Conservation (phyloP, 2,113 vertebrate species). For the Dicentrarchus labrax region DNA sequence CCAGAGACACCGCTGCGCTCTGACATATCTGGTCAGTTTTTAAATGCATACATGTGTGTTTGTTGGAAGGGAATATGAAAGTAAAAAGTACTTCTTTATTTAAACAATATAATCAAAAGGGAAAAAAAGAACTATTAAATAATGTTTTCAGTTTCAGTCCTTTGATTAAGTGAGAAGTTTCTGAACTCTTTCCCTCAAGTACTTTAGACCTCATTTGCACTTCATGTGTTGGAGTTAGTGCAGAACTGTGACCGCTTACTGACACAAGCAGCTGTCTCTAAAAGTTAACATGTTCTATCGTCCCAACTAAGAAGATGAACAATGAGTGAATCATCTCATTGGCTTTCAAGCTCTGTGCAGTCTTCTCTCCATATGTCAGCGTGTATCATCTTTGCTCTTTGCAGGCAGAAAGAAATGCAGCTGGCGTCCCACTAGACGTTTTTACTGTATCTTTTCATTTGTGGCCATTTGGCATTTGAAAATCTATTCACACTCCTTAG, state of each 20-base stretch:
- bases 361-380: constrained; percentile 63
- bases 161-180: constrained; percentile 35
- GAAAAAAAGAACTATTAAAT: not conserved
- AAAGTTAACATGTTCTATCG: constrained; percentile 44
- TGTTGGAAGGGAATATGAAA: constrained; percentile 12
- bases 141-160: constrained; percentile 3
- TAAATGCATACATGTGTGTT: not conserved
- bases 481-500: constrained; percentile 13
- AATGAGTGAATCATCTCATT: constrained; percentile 71
- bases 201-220: constrained; percentile 53
- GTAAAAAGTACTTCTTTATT: not conserved
- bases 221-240: constrained; percentile 49
- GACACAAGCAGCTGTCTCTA: constrained; percentile 74
- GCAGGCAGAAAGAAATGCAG: constrained; percentile 49
- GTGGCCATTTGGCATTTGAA: constrained; percentile 48
- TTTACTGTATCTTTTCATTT: constrained; percentile 57
- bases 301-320: constrained; percentile 55
- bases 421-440: constrained; percentile 59
- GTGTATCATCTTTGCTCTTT: constrained; percentile 59
- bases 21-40: constrained; percentile 4
- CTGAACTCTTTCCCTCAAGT: constrained; percentile 37
- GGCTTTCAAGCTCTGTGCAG: constrained; percentile 41
- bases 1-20: not conserved
- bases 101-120: not conserved
- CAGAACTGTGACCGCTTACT: constrained; percentile 68